Conservation (phyloP, 2,113 vertebrate genomes). For the Willisornis vidua region DNA sequence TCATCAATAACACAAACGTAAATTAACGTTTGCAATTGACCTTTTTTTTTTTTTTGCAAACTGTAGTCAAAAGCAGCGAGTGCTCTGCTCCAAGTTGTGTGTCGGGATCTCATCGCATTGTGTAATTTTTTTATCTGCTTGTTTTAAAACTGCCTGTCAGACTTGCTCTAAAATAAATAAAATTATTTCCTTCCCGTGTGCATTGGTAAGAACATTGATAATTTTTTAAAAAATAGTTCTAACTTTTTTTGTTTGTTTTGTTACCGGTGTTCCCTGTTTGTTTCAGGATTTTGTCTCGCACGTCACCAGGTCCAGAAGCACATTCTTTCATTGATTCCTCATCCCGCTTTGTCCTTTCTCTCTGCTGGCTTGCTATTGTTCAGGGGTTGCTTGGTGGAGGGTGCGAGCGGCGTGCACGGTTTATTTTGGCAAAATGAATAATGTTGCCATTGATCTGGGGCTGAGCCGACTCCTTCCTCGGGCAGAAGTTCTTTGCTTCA, state of each 20-base stretch:
- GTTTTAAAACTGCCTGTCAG: neutral
- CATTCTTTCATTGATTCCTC: slow-evolving; percentile 27
- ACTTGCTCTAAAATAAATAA: neutral
- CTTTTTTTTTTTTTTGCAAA: neutral
- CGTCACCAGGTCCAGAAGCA: neutral
- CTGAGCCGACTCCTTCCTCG: slow-evolving; percentile 68
- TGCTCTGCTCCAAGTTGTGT: neutral
- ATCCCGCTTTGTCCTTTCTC: slow-evolving; percentile 72
- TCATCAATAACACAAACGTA: neutral
- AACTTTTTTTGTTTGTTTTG: neutral
- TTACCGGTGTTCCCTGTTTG: neutral
- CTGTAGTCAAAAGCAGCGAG: neutral
- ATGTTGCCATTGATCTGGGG: slow-evolving; percentile 59
- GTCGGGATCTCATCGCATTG: rapidly evolving
- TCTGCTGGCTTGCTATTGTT: slow-evolving; percentile 71
- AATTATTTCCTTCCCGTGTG: neutral
- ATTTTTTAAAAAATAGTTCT: neutral
- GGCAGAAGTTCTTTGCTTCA: slow-evolving; percentile 70
- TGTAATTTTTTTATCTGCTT: neutral
- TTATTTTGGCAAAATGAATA: slow-evolving; percentile 78
- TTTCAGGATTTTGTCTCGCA: neutral
- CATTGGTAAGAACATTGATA: neutral
- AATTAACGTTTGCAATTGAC: neutral
- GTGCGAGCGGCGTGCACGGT: slow-evolving; percentile 57
- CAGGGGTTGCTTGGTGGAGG: slow-evolving; percentile 76